Conservation (phyloP, 2,113 vertebrate species). For the Gopherus evgoodei region DNA sequence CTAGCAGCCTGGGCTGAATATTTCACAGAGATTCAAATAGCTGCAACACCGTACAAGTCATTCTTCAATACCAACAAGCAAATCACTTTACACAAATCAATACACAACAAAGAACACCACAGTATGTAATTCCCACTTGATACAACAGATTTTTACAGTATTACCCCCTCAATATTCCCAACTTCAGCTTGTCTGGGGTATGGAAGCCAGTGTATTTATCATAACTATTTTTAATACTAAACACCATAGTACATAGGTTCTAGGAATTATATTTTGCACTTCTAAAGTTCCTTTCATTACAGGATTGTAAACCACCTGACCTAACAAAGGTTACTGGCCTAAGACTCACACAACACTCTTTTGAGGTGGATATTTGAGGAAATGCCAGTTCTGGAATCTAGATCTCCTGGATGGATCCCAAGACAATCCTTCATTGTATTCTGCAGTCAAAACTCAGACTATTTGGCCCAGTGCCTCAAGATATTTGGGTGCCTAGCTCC, state of each 20-base stretch:
- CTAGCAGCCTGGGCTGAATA: neutral
- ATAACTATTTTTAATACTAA: neutral
- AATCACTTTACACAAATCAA: fast-evolving
- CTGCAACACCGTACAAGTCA: neutral
- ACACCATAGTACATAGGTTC: neutral
- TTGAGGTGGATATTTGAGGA: neutral
- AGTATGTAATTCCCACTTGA: neutral
- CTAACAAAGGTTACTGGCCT: neutral
- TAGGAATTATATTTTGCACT: neutral
- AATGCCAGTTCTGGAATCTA: fast-evolving
- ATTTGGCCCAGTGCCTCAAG: neutral
- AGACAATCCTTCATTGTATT: neutral
- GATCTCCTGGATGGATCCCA: neutral
- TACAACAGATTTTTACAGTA: neutral
- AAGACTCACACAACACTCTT: neutral
- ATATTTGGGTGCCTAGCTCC: neutral
- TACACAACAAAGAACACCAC: fast-evolving
- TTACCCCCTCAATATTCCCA: neutral
- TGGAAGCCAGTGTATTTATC: neutral
- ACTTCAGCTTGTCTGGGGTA: neutral
- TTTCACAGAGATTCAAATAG: neutral
- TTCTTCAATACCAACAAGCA: neutral
- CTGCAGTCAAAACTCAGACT: neutral
- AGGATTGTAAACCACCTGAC: fast-evolving
- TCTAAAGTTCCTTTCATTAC: neutral